Evolutionary conservation across 2,113 vertebrate genomes (phyloP), one percentile per base, ranked within the genome.

Genomic region (Bubo bubo): DNA sequence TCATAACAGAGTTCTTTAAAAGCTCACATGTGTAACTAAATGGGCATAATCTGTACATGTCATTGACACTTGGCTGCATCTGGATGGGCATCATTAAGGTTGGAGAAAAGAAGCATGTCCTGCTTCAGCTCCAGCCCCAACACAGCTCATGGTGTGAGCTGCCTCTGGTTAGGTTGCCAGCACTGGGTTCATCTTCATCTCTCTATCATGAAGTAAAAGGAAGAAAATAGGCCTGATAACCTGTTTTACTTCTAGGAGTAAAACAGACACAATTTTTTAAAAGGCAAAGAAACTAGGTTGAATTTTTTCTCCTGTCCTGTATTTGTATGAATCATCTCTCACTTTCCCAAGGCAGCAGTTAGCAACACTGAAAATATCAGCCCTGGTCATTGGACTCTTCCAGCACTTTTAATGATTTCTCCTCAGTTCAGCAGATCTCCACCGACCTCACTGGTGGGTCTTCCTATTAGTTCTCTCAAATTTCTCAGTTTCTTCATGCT

Each of bases 61-160:
- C 26, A 55, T 22, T 74, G 24, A 55, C 43, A 75, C 14, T 22
- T 66, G 5, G 5, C 32, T 87, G n/a, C 17, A 18, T 45, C 20
- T 7, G 5, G 14, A n/a, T 37, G 8, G 20, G 4, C 1, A 1
- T 24, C 11, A 45, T 47, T 67, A 45, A 41, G 13, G 41, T 2
- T 3, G 1, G 12, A 49, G 26, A 56, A 83, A 43, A 32, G 18
- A 71, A 12, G 2, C 22, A 5, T 22, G 16, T 26, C 24, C 8
- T 84, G 8, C 9, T 60, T 80, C 50, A 66, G 6, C n/a, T 74
- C 30, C 30, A 39, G 8, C 6, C 9, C 4, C 39, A 56, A 6
- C 3, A 9, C 19, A 28, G 5, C 9, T 87, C 2, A 1, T 30
- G 18, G 8, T 6, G 9, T 8, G 15, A 73, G 14, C 9, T 41